Conservation (phyloP, 2,888 invertebrate genomes). For the Agrotis segetum region DNA sequence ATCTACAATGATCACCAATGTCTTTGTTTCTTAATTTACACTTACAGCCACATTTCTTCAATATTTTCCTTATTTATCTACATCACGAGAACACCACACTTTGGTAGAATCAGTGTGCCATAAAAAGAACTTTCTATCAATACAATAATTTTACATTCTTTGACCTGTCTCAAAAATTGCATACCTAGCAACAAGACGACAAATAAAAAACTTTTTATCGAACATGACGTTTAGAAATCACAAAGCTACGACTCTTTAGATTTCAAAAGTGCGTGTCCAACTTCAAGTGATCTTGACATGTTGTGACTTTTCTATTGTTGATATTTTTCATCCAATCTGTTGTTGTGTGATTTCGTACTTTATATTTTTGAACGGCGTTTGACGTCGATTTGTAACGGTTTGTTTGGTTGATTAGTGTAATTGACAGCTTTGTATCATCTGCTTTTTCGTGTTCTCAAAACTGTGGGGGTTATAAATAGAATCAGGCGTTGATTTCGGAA, state of each 20-base stretch:
- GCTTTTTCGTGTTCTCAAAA: conserved; percentile 7
- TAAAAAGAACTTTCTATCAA: conserved; percentile 23
- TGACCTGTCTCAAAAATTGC: background rate
- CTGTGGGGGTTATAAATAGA: conserved; percentile 2
- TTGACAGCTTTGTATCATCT: conserved; percentile 41
- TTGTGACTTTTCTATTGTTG: conserved; percentile 61
- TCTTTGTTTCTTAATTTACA: no score
- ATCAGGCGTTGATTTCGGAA: no score
- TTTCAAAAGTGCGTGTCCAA: conserved; percentile 64
- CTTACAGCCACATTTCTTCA: no score
- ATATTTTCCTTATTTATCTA: background rate
- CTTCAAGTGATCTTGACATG: conserved; percentile 57
- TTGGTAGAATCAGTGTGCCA: background rate
- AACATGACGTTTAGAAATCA: conserved; percentile 38
- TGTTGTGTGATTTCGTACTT: conserved; percentile 52
- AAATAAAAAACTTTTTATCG: conserved; percentile 28
- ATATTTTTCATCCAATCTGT: conserved; percentile 61
- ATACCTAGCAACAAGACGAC: conserved; percentile 19
- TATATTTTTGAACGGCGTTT: conserved; percentile 69
- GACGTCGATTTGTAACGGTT: conserved; percentile 68
- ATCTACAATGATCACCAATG: no score
- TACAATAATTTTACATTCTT: conserved; percentile 1
- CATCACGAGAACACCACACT: background rate
- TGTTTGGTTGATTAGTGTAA: conserved; percentile 41
- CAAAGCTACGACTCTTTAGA: conserved; percentile 34